Percentiles rank a stretch among this genome's conserved stretches.
These are phyloP conservation scores for Muscicapa striata DNA, from an alignment of 2,797 vertebrate species.

Conservation along the genomic window DNA sequence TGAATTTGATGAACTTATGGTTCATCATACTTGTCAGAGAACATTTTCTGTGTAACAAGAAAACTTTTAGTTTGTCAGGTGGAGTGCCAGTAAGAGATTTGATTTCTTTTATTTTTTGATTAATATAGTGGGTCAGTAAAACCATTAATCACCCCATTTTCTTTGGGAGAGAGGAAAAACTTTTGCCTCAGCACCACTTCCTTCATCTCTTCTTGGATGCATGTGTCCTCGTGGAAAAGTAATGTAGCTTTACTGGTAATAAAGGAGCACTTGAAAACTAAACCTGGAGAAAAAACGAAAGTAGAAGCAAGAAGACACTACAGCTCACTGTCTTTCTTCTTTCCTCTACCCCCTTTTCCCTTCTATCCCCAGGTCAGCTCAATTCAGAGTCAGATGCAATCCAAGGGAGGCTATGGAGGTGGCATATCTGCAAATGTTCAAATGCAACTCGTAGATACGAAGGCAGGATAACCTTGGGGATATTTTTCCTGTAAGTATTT, in stretches of 20 bases:
- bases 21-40: not conserved
- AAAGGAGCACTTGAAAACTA: not conserved
- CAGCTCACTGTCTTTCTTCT: not conserved
- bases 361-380: constrained; percentile 81
- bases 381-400: constrained; percentile 91
- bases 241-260: not conserved
- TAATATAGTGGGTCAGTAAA: not conserved
- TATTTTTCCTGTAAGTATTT: constrained; percentile 66
- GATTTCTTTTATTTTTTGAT: not conserved
- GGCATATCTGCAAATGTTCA: constrained; percentile 83
- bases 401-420: constrained; percentile 86
- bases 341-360: not conserved
- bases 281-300: not conserved
- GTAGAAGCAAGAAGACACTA: not conserved
- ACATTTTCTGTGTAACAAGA: not conserved
- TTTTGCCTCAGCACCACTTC: not conserved
- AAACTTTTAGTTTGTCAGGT: not conserved
- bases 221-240: not conserved
- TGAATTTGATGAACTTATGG: not conserved
- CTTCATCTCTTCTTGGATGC: not conserved
- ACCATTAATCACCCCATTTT: not conserved
- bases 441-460: constrained; percentile 88
- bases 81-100: not conserved
- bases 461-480: constrained; percentile 82
- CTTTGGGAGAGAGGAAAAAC: not conserved